phyloP scores from a whole-genome alignment of 2,113 vertebrate genomes.

The cat (Felis catus) region F.catus_Fca126_mat1.0 CM031421.1:108227501-108228000 shows the following conservation, averaged over 20 bases:
- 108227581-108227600: background rate
- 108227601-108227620: background rate
- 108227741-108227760: background rate
- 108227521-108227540: background rate
- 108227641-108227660: background rate
- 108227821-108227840: constrained; percentile 17
- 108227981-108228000: background rate
- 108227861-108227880: constrained; percentile 63
- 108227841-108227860: constrained; percentile 12
- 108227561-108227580: accelerated
- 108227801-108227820: constrained; percentile 17
- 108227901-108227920: background rate
- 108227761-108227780: background rate
- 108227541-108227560: background rate
- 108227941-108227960: background rate
- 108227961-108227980: background rate
- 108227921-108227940: background rate
- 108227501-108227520: background rate
- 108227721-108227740: background rate
- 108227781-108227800: background rate
- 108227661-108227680: background rate
- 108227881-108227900: constrained; percentile 36
- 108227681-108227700: background rate
- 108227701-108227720: background rate
- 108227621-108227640: background rate